Base-by-base conservation (phyloP, 2,113 vertebrate genomes). In the Pelmatolapia mariae region DNA sequence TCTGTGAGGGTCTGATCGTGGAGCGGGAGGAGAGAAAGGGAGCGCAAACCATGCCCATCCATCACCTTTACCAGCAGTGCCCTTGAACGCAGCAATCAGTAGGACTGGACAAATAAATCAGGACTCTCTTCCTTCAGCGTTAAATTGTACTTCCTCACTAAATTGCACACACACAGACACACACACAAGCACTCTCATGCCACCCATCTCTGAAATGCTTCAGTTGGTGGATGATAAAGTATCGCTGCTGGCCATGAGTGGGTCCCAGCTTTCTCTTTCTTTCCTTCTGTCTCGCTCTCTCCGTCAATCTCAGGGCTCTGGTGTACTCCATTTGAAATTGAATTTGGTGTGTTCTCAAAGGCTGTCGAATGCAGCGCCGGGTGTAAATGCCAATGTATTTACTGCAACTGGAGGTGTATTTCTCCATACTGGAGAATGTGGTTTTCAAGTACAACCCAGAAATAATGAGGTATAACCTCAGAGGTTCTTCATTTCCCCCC, bases 11-110 rank as follows among this genome's bases (percentile, higher is more conserved):
- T 84, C 85, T 90, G 79, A 86, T 89, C 59, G 38, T 18, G 54
- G 26, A 80, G 6, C 8, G 40, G 47, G 52, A 33, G 56, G 63
- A 63, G 33, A 82, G 81, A 82, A 68, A 31, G 29, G 24, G 19
- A 71, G 83, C 63, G 26, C 53, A 86, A 91, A 91, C 86, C 80
- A 82, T 45, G 59, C 43, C 59, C 91, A 95, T 96, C 94, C 90
- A 95, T 96, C 95, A 96, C 88, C 82, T 92, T 94, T 95, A 93
- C 86, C 92, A 92, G 90, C 84, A 90, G 78, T 94, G 92, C 87
- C 94, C 95, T 96, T 96, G 93, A 96, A 95, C 56, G 71, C 88
- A 88, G 88, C 90, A 93, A 94, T 94, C 92, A 94, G 91, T 81
- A 88, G 59, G 80, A 88, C 84, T 93, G 89, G 89, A 93, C 83